A percentile compares a stretch with the other conserved stretches of the same genome.
These are phyloP conservation scores for Cheilosia vernalis DNA, from an alignment of 2,888 invertebrate species.

Conservation along the genomic window DNA sequence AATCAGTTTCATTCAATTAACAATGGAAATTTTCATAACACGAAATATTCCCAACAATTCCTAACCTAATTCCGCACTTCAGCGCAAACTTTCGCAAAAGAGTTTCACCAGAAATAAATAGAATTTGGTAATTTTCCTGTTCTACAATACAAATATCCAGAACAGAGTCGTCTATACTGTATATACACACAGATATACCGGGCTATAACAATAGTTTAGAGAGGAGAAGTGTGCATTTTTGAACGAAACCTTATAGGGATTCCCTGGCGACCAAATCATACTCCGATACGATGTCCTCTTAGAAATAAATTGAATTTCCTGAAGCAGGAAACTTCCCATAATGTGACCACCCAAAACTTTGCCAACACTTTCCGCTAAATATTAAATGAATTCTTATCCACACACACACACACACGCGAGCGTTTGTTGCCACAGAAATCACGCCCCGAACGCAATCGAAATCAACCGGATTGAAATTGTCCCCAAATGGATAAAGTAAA, in stretches of 20 bases:
- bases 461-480: slow-evolving; percentile 74
- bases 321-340: slow-evolving; percentile 71
- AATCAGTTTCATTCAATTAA: slow-evolving; percentile 21
- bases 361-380: slow-evolving; percentile 65
- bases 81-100: slow-evolving; percentile 53
- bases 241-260: slow-evolving; percentile 30
- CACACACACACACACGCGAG: background rate
- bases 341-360: slow-evolving; percentile 62
- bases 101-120: slow-evolving; percentile 48
- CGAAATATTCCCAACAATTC: slow-evolving; percentile 43
- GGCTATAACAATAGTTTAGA: slow-evolving; percentile 28
- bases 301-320: slow-evolving; percentile 73
- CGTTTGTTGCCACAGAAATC: slow-evolving; percentile 38
- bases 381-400: slow-evolving; percentile 70
- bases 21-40: slow-evolving; percentile 46
- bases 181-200: background rate
- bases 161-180: no score
- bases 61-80: slow-evolving; percentile 33
- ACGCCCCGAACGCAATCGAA: slow-evolving; percentile 70
- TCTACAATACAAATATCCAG: slow-evolving; percentile 37
- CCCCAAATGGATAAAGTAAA: slow-evolving; percentile 73
- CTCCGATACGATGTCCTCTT: slow-evolving; percentile 49
- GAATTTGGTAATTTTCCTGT: slow-evolving; percentile 65
- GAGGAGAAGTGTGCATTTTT: slow-evolving; percentile 28
- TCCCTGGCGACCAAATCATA: slow-evolving; percentile 56